Evolutionary conservation across 2,797 vertebrate species (phyloP), one percentile per base, ranked within the genome.

Genomic region (Eupleurogrammus muticus): DNA sequence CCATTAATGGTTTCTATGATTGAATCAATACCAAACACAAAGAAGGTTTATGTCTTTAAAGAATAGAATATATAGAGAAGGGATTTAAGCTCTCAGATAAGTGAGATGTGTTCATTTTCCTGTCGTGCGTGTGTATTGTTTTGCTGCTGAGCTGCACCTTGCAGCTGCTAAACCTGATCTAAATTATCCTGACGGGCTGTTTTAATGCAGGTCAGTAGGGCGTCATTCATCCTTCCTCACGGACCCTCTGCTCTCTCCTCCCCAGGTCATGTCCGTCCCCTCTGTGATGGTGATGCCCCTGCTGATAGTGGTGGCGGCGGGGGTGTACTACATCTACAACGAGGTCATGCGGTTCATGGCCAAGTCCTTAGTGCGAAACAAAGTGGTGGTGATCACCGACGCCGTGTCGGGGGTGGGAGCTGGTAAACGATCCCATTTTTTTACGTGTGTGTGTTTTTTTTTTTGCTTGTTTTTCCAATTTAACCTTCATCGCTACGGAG

Each of bases 311-410:
- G 87, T 95, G 40, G 93, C 97, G 51, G 96, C 96, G 0, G 97
- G 96, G 23, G 51, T 97, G 19, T 94, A 97, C 82, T 97, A 97
- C 82, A 92, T 99, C 86, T 99, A 98, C 87, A 96, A 96, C 57
- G 92, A 96, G 85, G 87, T 97, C 73, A 88, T 92, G 66, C 93
- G 92, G 71, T 92, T 97, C 70, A 94, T 98, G 95, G 96, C 96
- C 70, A 96, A 95, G 82, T 97, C 96, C 48, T 90, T 94, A 0
- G 95, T 97, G 83, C 93, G 94, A 77, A 99, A 98, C 92, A 98
- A 98, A 87, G 97, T 99, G 60, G 96, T 99, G 78, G 96, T 98
- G 84, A 96, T 99, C 83, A 96, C 96, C 0, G 97, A 99, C 51
- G 97, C 97, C n/a, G 93, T 96, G 72, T 98, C 97, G 0, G 96